Percentiles rank a stretch among this genome's conserved stretches.
phyloP scores from a whole-genome alignment of 2,888 invertebrate species.

The Cyclophora punctaria region DNA sequence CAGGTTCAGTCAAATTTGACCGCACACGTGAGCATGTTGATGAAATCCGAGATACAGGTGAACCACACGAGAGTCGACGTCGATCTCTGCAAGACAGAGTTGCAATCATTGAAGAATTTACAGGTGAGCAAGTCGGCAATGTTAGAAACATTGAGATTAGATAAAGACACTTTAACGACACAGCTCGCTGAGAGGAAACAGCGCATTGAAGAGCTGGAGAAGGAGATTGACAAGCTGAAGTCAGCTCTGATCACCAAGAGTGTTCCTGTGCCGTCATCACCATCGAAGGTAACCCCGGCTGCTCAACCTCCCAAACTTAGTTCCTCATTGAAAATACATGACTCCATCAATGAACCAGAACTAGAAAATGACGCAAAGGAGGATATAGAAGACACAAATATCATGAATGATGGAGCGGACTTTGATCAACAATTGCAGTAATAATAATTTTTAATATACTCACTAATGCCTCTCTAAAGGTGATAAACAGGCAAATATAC shows the following conservation, averaged over 20 bases:
- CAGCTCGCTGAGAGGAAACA: constrained; percentile 55
- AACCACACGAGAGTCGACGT: constrained; percentile 57
- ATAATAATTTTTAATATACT: background rate
- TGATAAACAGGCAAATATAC: too few relatives aligned
- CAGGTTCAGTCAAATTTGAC: constrained; percentile 44
- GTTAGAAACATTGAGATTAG: constrained; percentile 59
- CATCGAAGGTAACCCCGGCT: constrained; percentile 56
- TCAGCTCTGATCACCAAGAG: constrained; percentile 52
- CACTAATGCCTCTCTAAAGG: too few relatives aligned
- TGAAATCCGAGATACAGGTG: constrained; percentile 50
- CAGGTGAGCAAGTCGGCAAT: constrained; percentile 62
- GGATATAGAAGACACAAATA: constrained; percentile 64
- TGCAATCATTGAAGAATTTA: constrained; percentile 64
- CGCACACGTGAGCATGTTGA: constrained; percentile 40
- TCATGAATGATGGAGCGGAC: constrained; percentile 52
- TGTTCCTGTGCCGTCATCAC: constrained; percentile 37
- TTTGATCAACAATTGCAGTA: constrained; percentile 49
- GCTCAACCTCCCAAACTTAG: constrained; percentile 56
- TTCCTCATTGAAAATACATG: constrained; percentile 46
- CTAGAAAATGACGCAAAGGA: constrained; percentile 67
- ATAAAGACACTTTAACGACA: constrained; percentile 56
- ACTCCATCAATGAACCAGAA: constrained; percentile 54
- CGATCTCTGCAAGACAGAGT: constrained; percentile 60
- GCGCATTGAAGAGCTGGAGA: constrained; percentile 57
- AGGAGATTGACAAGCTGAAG: constrained; percentile 52